Conservation (phyloP, 2,888 invertebrate species). For the Bellardia pandia region DNA sequence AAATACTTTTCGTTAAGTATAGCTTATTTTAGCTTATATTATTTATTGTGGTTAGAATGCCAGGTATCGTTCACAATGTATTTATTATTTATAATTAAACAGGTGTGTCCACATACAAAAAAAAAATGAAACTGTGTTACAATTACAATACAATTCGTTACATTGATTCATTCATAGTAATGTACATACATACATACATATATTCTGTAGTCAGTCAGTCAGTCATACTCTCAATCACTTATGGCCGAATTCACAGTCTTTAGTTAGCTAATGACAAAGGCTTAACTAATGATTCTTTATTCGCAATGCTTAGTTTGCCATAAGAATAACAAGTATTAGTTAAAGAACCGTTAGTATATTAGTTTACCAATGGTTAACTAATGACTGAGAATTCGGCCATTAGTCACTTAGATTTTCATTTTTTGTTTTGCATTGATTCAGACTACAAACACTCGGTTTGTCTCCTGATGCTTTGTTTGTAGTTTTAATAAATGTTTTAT, state of each 20-base stretch:
- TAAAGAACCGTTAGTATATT: no score
- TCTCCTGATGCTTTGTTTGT: constrained; percentile 14
- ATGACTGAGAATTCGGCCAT: no score
- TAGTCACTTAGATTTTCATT: not conserved
- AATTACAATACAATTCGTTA: constrained; percentile 34
- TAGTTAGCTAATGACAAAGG: no score
- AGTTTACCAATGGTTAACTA: no score
- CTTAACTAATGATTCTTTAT: no score
- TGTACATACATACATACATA: not conserved
- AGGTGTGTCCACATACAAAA: constrained; percentile 58
- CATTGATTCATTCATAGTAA: constrained; percentile 63
- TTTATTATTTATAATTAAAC: constrained; percentile 42
- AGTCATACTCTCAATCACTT: constrained; percentile 12
- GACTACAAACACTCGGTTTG: not conserved
- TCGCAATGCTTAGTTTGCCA: no score
- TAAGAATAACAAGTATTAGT: no score
- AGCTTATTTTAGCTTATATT: not conserved
- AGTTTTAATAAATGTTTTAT: constrained; percentile 24
- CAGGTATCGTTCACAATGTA: not conserved
- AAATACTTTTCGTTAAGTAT: constrained; percentile 14
- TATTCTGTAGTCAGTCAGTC: no score
- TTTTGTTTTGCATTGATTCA: not conserved
- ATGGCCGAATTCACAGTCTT: no score
- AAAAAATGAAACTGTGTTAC: constrained; percentile 42
- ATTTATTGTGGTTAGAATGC: not conserved